Base-by-base conservation (phyloP, 2,113 vertebrate species). In the Syngnathus scovelli region DNA sequence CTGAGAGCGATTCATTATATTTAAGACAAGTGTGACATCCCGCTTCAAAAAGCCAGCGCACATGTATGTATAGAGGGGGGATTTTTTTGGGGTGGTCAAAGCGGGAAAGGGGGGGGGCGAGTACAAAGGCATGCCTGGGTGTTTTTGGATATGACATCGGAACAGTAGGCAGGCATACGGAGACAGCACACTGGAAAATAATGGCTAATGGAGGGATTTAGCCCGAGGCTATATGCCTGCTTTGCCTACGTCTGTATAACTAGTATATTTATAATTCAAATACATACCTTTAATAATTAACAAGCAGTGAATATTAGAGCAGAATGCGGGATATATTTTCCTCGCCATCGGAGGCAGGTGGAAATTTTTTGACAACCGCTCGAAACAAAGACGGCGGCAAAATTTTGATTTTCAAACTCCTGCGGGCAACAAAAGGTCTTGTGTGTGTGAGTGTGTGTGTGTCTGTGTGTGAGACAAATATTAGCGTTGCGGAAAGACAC, bases 221-320 rank as follows among this genome's bases (percentile, higher is more conserved):
- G 96, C 96, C 96, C 80, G 85, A 88, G 96, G 96, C 94, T 92
- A 93, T 95, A 92, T 94, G 93, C 93, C 95, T 99, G 95, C 95
- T 99, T 98, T 98, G 95, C 96, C 96, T 99, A 98, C 95, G 98
- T 94, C 95, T 96, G 96, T 96, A 96, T 98, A 99, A 98, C 96
- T 98, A 98, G 96, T 98, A 98, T 97, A 99, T 99, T 98, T 98
- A 98, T 98, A 98, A 98, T 99, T 98, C 96, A 98, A 99, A 99
- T 99, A 96, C 96, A 96, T 96, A 97, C 95, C 94, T 98, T 99
- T 96, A 99, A 99, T 99, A 96, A 99, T 99, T 99, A 99, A 99
- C 96, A 93, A 91, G 93, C 87, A 91, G 92, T 91, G 93, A 94
- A 95, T 97, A 98, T 95, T 96, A 95, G 95, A 98, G 93, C 92